Evolutionary conservation across 2,113 vertebrate species (phyloP).

Genomic region (Tonatia bakeri): DNA sequence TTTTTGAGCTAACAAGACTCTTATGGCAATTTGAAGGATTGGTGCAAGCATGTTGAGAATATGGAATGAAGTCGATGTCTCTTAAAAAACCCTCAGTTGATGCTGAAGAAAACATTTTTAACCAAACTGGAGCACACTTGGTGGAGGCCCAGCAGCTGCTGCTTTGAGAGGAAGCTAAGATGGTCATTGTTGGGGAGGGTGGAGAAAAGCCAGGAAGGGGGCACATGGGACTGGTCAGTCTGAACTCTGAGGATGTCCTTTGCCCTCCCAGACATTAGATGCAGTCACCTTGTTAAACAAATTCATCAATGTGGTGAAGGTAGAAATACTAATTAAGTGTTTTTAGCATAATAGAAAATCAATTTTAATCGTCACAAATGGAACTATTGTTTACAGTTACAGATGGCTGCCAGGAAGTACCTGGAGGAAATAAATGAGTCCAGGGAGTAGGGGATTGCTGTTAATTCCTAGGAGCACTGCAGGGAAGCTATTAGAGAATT

Average conservation of each 20-base stretch:
- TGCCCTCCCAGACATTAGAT: not conserved
- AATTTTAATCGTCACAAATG: constrained; percentile 71
- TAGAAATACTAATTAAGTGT: constrained; percentile 64
- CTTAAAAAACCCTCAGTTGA: not conserved
- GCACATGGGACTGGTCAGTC: no score
- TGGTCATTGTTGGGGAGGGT: accelerated
- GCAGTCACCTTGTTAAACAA: not conserved
- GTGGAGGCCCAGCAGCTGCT: no score
- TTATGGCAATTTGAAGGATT: not conserved
- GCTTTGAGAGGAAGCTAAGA: not conserved
- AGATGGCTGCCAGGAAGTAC: constrained; percentile 62
- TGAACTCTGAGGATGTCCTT: not conserved
- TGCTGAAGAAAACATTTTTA: not conserved
- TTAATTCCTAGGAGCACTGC: constrained; percentile 33
- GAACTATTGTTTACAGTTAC: constrained; percentile 70
- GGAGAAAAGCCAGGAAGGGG: not conserved
- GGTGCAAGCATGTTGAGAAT: no score
- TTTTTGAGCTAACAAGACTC: not conserved
- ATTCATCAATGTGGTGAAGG: constrained; percentile 25
- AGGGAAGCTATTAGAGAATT: constrained; percentile 24
- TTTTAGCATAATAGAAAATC: constrained; percentile 72
- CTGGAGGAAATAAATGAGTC: constrained; percentile 65
- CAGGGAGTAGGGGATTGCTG: constrained; percentile 49
- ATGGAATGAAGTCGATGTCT: not conserved
- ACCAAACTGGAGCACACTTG: not conserved